Percentiles rank a stretch among this genome's conserved stretches.
These are phyloP conservation scores for Periophthalmodon schlosseri DNA, from an alignment of 2,113 vertebrate species.

Conservation along the genomic window DNA sequence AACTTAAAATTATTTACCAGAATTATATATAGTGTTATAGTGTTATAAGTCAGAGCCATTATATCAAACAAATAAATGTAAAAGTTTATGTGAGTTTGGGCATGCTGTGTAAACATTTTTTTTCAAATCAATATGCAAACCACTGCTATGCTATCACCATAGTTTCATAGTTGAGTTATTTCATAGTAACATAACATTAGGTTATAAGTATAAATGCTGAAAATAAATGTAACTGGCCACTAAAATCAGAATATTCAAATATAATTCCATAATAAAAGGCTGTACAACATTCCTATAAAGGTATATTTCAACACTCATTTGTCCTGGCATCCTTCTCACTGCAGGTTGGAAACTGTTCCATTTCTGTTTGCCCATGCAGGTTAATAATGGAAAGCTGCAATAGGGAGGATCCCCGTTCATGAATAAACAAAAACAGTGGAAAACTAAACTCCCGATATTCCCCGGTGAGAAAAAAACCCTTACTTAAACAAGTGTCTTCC, in stretches of 20 bases:
- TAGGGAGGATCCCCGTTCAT: constrained; percentile 62
- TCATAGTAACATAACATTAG: not conserved
- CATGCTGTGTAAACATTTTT: not conserved
- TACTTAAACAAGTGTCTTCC: constrained; percentile 57
- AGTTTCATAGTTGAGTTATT: not conserved
- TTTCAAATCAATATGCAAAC: not conserved
- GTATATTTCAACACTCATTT: constrained; percentile 11
- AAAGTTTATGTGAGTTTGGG: not conserved
- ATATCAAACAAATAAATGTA: not conserved
- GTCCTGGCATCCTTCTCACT: constrained; percentile 25
- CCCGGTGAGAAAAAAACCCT: constrained; percentile 49
- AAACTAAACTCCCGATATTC: constrained; percentile 72
- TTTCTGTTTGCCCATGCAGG: constrained; percentile 33
- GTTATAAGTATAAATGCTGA: not conserved
- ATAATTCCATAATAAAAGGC: not conserved
- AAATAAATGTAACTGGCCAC: not conserved
- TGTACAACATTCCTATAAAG: not conserved
- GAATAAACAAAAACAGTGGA: constrained; percentile 75
- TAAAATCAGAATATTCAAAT: not conserved
- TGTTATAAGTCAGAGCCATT: not conserved
- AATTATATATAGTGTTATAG: not conserved
- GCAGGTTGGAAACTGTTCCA: constrained; percentile 50
- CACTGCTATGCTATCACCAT: not conserved
- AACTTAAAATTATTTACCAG: not conserved
- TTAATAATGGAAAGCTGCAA: constrained; percentile 70